Percentiles rank a stretch among this genome's conserved stretches.
Conservation (phyloP, 2,113 vertebrate species). For the Bubo blakistoni region DNA sequence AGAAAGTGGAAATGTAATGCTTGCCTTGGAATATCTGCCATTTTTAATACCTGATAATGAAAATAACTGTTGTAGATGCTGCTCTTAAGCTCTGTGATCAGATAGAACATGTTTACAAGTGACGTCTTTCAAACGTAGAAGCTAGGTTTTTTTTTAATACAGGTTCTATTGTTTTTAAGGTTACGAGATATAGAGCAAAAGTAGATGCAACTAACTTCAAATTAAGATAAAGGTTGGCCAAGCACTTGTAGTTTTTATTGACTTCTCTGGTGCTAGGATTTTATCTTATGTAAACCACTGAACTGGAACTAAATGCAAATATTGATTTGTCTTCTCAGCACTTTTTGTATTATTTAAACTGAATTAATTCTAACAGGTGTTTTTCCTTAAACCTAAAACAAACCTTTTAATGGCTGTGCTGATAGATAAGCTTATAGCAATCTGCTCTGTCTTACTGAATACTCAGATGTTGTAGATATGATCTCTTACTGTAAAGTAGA, state of each 20-base stretch:
- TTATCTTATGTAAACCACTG: not conserved
- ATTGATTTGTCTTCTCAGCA: not conserved
- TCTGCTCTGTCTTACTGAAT: not conserved
- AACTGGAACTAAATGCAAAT: not conserved
- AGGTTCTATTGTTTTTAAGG: not conserved
- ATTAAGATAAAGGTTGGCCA: not conserved
- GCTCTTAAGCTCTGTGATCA: not conserved
- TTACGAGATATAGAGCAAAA: not conserved
- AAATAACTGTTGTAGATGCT: not conserved
- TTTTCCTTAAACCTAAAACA: not conserved
- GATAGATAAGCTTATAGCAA: not conserved
- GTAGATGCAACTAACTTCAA: not conserved
- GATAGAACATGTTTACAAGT: not conserved
- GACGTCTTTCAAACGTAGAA: not conserved
- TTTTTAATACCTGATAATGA: not conserved
- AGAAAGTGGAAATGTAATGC: not conserved
- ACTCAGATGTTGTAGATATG: not conserved
- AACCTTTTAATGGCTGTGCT: not conserved
- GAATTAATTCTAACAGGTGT: not conserved
- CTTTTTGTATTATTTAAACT: not conserved
- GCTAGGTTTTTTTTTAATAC: not conserved
- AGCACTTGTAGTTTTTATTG: not conserved
- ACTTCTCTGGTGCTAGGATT: not conserved
- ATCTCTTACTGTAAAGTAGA: not conserved
- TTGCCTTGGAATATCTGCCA: not conserved